Percentiles rank a stretch among this genome's conserved stretches.
Conservation (phyloP, 2,113 vertebrate species). For the Callospermophilus lateralis region DNA sequence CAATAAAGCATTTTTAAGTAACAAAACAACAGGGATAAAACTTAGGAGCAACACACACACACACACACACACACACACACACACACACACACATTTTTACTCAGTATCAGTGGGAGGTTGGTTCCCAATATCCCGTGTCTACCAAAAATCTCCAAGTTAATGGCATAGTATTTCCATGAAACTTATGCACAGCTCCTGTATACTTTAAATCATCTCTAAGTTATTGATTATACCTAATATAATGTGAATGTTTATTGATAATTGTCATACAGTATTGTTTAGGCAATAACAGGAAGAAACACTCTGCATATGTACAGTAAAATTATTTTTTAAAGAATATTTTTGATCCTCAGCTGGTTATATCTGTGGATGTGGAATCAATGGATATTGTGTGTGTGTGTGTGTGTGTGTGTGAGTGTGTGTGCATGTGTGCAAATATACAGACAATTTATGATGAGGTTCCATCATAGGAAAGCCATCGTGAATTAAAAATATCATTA, state of each 20-base stretch:
- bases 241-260: no score
- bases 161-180: background rate
- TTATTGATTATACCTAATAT: no score
- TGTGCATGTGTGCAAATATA: background rate
- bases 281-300: no score
- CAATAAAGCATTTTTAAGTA: constrained; percentile 57
- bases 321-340: background rate
- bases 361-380: background rate
- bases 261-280: no score
- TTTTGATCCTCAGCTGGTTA: background rate
- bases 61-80: no score
- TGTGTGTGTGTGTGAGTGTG: background rate
- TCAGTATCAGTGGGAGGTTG: background rate
- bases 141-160: background rate
- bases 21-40: background rate
- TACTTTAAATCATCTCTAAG: no score
- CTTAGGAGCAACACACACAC: background rate
- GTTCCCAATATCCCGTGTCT: background rate
- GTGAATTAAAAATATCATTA: background rate
- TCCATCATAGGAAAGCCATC: background rate
- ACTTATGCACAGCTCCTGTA: no score
- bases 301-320: no score
- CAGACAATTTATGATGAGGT: background rate
- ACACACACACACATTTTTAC: background rate
- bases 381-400: background rate